Conservation (phyloP, 2,888 invertebrate genomes). For the Eurytoma californica region DNA sequence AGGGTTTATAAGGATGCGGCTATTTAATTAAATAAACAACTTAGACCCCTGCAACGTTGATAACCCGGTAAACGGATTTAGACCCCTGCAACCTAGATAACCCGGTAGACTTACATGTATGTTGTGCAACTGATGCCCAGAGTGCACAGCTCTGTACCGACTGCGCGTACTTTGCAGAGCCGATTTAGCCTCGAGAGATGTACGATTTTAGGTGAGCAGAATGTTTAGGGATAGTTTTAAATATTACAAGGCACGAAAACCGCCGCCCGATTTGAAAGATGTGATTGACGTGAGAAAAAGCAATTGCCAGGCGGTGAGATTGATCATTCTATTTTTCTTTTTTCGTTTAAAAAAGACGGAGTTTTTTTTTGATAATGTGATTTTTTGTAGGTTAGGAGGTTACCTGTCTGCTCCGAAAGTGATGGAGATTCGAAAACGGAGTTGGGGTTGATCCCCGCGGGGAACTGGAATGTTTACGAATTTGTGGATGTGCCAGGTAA, state of each 20-base stretch:
- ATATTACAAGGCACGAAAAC: slow-evolving; percentile 85
- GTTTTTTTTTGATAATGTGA: neutral
- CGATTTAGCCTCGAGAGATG: neutral
- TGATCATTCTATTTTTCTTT: neutral
- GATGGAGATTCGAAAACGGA: slow-evolving; percentile 51
- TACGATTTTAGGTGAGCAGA: slow-evolving; percentile 40
- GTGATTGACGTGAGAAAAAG: slow-evolving; percentile 79
- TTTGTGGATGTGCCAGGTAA: slow-evolving; percentile 80
- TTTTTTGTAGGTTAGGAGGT: slow-evolving; percentile 70
- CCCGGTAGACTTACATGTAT: too few relatives aligned
- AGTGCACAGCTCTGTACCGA: neutral
- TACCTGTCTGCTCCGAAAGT: neutral
- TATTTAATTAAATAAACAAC: too few relatives aligned
- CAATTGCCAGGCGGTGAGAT: slow-evolving; percentile 61
- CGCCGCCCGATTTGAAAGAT: slow-evolving; percentile 79
- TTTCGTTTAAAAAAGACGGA: neutral
- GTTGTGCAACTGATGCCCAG: too few relatives aligned
- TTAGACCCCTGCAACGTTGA: too few relatives aligned
- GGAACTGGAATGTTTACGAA: slow-evolving; percentile 81
- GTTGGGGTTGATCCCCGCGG: slow-evolving; percentile 75
- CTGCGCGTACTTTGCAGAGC: neutral
- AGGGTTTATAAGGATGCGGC: too few relatives aligned
- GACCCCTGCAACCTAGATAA: too few relatives aligned
- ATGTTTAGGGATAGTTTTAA: slow-evolving; percentile 86
- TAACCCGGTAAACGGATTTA: too few relatives aligned